Evolutionary conservation across 2,888 invertebrate species (phyloP), one percentile per base, ranked within the genome.

Genomic region (Chloroclystis v-ata): DNA sequence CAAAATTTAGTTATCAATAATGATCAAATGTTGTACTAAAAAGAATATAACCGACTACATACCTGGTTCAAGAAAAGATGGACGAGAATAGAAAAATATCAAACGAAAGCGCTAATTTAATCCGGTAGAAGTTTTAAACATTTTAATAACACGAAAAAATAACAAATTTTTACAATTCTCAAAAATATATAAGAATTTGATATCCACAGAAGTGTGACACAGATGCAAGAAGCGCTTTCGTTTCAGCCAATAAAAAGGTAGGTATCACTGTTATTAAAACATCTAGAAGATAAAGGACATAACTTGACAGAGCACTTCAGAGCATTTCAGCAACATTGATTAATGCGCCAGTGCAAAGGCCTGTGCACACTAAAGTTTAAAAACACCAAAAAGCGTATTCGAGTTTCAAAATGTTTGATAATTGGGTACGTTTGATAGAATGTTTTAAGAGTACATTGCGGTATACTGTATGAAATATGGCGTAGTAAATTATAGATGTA

Each of bases 271-370:
- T 43, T 42, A 46, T 29, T 30, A 37, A 30, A 44, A 43, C 43
- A 43, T 41, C 46, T 43, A 50, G 33, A 48, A 55, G 40, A 50
- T 44, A 50, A 12, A 49, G 52, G 20, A 56, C 52, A 70, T 64
- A 66, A 77, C 65, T 73, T 61, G 63, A 70, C 70, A 73, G 65
- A 71, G 65, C 74, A 67, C 67, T 65, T 67, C 70, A 73, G 65
- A 71, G 65, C 74, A 67, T 67, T 65, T 67, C 65, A 82, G 80
- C 83, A 69, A 85, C 84, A 83, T 75, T 74, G 62, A 83, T 67
- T 57, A 78, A 75, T 77, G 76, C 78, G 75, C 75, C 67, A 67
- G 72, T 78, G 80, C 78, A 47, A 40, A 28, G 12, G 40, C 29
- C 29, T 10, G 12, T 24, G 39, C 20, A 25, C 42, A 42, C 38